Conservation (phyloP, 2,888 invertebrate species). For the Halocaridina rubra region DNA sequence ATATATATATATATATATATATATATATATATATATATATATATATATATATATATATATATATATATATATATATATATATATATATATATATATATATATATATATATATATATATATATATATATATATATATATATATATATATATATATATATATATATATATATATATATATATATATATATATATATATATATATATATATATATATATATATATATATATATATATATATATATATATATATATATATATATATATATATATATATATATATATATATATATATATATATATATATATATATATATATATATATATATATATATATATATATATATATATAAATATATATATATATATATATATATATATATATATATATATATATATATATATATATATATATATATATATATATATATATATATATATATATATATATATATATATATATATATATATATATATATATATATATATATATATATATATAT, state of each 20-base stretch:
- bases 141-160: slow-evolving; percentile 3
- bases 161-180: slow-evolving; percentile 14
- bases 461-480: not conserved
- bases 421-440: no score
- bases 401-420: no score
- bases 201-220: no score
- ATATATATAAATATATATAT: not conserved
- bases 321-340: slow-evolving; percentile 7
- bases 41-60: no score
- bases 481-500: slow-evolving; percentile 7
- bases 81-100: no score
- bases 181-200: not conserved
- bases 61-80: no score
- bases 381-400: no score
- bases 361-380: no score
- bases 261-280: not conserved
- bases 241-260: no score
- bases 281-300: not conserved
- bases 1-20: slow-evolving; percentile 4
- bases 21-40: not conserved
- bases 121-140: not conserved
- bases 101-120: not conserved
- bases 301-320: slow-evolving; percentile 1
- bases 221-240: no score
- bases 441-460: not conserved